A percentile compares a stretch with the other conserved stretches of the same genome.
Conservation (phyloP, 2,888 invertebrate species). For the Athripsodes cinereus region DNA sequence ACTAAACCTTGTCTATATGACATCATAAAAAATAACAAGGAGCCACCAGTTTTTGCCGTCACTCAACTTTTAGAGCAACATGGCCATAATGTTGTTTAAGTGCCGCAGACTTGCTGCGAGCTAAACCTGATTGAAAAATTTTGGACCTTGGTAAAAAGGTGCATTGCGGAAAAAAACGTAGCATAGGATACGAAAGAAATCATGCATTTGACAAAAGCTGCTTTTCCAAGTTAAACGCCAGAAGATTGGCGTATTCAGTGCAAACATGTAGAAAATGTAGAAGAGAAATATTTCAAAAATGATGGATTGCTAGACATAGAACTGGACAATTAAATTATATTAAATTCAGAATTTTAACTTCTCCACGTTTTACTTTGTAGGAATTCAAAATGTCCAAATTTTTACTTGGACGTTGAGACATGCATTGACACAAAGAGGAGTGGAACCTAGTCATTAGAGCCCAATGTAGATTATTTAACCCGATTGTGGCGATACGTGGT, state of each 20-base stretch:
- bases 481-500: no score
- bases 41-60: background rate
- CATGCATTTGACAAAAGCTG: conserved; percentile 16
- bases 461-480: no score
- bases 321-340: conserved; percentile 19
- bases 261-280: no score
- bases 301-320: conserved; percentile 17
- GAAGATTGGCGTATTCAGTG: conserved; percentile 22
- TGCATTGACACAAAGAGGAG: no score
- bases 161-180: conserved; percentile 22
- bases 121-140: conserved; percentile 20
- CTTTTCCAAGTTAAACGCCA: conserved; percentile 18
- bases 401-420: no score
- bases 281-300: conserved; percentile 17
- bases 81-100: background rate
- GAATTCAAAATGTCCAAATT: no score
- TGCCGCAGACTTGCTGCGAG: conserved; percentile 5
- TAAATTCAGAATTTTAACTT: no score
- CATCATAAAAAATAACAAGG: background rate
- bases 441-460: no score
- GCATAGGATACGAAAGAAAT: conserved; percentile 20
- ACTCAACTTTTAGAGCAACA: background rate
- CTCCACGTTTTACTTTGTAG: no score
- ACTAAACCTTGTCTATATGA: background rate
- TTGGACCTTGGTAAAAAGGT: conserved; percentile 20